Conservation (phyloP, 2,888 invertebrate genomes). For the Buathra laborator region DNA sequence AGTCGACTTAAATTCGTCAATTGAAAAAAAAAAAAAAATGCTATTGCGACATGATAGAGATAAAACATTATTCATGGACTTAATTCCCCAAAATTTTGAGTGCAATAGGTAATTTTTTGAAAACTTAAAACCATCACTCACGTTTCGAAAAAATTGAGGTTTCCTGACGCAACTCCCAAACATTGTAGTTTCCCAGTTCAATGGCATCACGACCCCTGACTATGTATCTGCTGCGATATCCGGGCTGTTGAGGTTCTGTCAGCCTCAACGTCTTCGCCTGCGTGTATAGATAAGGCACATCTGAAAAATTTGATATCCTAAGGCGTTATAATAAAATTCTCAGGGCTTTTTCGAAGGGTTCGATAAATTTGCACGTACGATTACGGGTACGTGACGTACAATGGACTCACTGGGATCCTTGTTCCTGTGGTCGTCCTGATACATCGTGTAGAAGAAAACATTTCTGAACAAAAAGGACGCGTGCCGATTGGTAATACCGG, state of each 20-base stretch:
- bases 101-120: not conserved
- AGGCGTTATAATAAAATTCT: constrained; percentile 70
- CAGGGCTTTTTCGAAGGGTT: not conserved
- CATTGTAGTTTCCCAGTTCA: constrained; percentile 80
- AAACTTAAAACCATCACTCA: constrained; percentile 12
- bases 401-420: constrained; percentile 64
- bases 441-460: constrained; percentile 86
- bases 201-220: constrained; percentile 76
- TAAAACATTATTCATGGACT: not conserved
- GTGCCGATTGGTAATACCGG: constrained; percentile 76
- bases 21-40: not conserved
- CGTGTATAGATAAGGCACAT: constrained; percentile 83
- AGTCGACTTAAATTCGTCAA: not conserved
- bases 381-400: not conserved
- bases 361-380: not conserved
- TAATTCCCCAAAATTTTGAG: not conserved
- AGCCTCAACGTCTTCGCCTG: constrained; percentile 83
- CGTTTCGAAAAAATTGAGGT: constrained; percentile 34
- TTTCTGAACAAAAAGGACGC: constrained; percentile 85
- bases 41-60: no score
- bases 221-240: constrained; percentile 80
- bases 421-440: constrained; percentile 83
- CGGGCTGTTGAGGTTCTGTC: constrained; percentile 76
- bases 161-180: constrained; percentile 73
- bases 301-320: constrained; percentile 50